phyloP scores from a whole-genome alignment of 2,888 invertebrate genomes.

The Venusia cambrica region DNA sequence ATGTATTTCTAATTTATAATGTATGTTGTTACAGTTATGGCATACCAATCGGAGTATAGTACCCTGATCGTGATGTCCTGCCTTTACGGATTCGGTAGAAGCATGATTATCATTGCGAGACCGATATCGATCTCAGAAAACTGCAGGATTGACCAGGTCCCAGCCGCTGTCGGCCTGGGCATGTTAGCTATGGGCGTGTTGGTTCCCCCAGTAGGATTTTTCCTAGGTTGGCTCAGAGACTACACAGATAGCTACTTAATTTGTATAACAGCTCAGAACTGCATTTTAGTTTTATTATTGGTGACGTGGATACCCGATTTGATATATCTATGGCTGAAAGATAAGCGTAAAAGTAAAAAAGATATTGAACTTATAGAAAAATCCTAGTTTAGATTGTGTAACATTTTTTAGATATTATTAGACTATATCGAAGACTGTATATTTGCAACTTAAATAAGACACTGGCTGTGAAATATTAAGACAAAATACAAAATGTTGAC shows the following conservation, averaged over 20 bases:
- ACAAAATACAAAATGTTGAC: constrained; percentile 25
- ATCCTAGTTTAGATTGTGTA: constrained; percentile 26
- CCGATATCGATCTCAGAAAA: constrained; percentile 86
- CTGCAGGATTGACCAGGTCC: constrained; percentile 79
- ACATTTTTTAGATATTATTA: constrained; percentile 9
- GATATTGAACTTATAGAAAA: constrained; percentile 44
- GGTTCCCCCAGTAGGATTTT: constrained; percentile 84
- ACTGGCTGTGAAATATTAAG: constrained; percentile 28
- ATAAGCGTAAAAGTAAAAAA: constrained; percentile 37
- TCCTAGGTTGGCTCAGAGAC: constrained; percentile 85
- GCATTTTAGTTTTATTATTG: constrained; percentile 75
- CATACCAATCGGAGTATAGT: constrained; percentile 78
- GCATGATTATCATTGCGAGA: constrained; percentile 87
- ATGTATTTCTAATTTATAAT: constrained; percentile 1
- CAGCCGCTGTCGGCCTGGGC: constrained; percentile 86
- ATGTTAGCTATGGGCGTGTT: constrained; percentile 87
- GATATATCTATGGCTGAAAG: constrained; percentile 42
- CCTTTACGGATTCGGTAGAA: constrained; percentile 86
- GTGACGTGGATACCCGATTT: constrained; percentile 83
- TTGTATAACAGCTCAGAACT: constrained; percentile 84
- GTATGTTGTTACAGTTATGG: constrained; percentile 78
- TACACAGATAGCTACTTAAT: constrained; percentile 82
- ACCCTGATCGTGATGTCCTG: constrained; percentile 78
- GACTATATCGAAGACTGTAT: constrained; percentile 5
- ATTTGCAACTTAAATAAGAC: constrained; percentile 1